phyloP scores from a whole-genome alignment of 2,888 invertebrate species.

The Adelphocoris suturalis region DNA sequence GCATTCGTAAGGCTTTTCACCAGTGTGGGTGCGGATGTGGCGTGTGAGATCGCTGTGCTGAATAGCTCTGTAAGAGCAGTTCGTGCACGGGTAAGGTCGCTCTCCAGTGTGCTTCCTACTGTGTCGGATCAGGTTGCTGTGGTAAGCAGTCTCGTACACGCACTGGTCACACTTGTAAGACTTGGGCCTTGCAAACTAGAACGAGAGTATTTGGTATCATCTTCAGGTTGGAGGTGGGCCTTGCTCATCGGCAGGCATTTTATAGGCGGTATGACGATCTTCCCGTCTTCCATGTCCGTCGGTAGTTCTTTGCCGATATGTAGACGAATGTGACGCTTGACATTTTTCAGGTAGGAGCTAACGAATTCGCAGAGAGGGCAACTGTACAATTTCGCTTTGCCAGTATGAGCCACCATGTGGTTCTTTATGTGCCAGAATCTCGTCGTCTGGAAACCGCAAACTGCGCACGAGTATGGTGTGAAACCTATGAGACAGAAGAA shows the following conservation, averaged over 20 bases:
- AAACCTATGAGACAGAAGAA: conserved; percentile 11
- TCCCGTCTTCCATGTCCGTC: neutral
- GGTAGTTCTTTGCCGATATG: conserved; percentile 53
- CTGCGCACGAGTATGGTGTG: conserved; percentile 59
- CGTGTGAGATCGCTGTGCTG: conserved; percentile 63
- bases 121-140: conserved; percentile 57
- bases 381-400: conserved; percentile 61
- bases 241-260: conserved; percentile 47
- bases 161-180: conserved; percentile 43
- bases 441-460: conserved; percentile 55
- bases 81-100: conserved; percentile 51
- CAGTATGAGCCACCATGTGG: conserved; percentile 63
- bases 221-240: neutral
- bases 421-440: conserved; percentile 66
- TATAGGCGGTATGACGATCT: conserved; percentile 39
- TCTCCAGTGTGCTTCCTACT: conserved; percentile 61
- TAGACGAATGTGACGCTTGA: conserved; percentile 58
- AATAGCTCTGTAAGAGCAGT: conserved; percentile 54
- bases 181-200: neutral
- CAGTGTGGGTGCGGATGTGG: conserved; percentile 60
- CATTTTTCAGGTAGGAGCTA: conserved; percentile 61
- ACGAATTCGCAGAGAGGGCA: conserved; percentile 65
- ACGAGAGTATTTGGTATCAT: neutral
- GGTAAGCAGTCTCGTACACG: conserved; percentile 49
- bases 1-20: conserved; percentile 57